phyloP scores from a whole-genome alignment of 1,140 invertebrate genomes.

The Drosophila saltans region DNA sequence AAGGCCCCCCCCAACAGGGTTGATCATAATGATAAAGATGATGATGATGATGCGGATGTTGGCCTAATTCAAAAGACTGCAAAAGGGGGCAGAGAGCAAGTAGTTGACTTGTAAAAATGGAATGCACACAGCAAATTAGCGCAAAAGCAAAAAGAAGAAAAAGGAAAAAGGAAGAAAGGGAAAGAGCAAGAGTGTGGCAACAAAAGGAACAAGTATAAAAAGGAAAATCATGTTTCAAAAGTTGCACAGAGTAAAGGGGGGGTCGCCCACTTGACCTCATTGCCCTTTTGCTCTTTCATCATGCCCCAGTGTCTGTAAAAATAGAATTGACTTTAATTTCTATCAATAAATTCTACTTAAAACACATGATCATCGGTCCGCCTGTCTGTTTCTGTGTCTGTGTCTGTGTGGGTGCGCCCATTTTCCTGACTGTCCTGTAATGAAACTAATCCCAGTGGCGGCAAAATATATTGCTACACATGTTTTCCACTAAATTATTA shows the following conservation, averaged over 20 bases:
- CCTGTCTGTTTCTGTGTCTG: background rate
- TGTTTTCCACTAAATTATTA: slow-evolving; percentile 77
- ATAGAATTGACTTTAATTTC: slow-evolving; percentile 7
- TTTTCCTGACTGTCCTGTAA: slow-evolving; percentile 18
- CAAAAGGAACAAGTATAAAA: slow-evolving; percentile 53
- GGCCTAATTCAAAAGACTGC: slow-evolving; percentile 23
- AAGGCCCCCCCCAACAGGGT: slow-evolving; percentile 29
- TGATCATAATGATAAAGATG: slow-evolving; percentile 25
- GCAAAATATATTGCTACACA: slow-evolving; percentile 66
- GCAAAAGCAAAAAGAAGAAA: slow-evolving; percentile 42
- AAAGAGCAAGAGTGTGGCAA: background rate
- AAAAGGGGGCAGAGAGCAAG: slow-evolving; percentile 32
- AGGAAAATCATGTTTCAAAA: slow-evolving; percentile 80
- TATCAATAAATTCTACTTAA: slow-evolving; percentile 56
- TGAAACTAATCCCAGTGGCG: slow-evolving; percentile 16
- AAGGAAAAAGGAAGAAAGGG: background rate
- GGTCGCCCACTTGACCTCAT: slow-evolving; percentile 71
- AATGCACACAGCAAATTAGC: slow-evolving; percentile 75
- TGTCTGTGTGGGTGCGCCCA: background rate
- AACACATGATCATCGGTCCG: slow-evolving; percentile 37
- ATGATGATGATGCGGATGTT: slow-evolving; percentile 30
- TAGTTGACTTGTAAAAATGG: slow-evolving; percentile 64
- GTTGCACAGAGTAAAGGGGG: slow-evolving; percentile 41
- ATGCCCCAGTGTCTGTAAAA: slow-evolving; percentile 4
- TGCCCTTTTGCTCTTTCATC: slow-evolving; percentile 60